Evolutionary conservation across 2,797 vertebrate genomes (phyloP).

Genomic region (Poecilia picta): DNA sequence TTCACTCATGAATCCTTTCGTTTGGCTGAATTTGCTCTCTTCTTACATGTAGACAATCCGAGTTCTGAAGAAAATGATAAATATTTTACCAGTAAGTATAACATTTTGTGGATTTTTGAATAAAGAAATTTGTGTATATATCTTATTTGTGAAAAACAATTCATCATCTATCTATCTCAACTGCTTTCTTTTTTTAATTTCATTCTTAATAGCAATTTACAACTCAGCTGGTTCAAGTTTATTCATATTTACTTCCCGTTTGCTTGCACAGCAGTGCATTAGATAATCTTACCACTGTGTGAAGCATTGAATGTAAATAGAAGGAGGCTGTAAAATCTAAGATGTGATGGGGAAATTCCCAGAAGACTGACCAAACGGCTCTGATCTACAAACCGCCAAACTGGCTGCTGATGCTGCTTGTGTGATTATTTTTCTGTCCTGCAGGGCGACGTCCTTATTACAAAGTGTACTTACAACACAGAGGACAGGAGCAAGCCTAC

Average conservation of each 20-base stretch:
- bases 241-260: not conserved
- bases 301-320: slow-evolving; percentile 39
- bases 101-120: slow-evolving; percentile 5
- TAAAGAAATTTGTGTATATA: not conserved
- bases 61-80: slow-evolving; percentile 85
- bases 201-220: slow-evolving; percentile 10
- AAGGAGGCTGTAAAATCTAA: slow-evolving; percentile 36
- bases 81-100: slow-evolving; percentile 87
- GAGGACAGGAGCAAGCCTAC: slow-evolving; percentile 83
- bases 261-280: slow-evolving; percentile 38
- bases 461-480: slow-evolving; percentile 91
- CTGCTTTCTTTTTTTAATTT: slow-evolving; percentile 17
- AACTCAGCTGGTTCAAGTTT: slow-evolving; percentile 16
- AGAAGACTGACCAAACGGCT: slow-evolving; percentile 31
- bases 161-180: not conserved
- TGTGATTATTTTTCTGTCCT: slow-evolving; percentile 14
- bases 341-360: slow-evolving; percentile 44
- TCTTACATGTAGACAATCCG: slow-evolving; percentile 86
- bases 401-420: slow-evolving; percentile 17
- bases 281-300: slow-evolving; percentile 20
- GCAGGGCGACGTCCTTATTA: slow-evolving; percentile 91
- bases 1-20: not conserved
- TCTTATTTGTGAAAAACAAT: no score
- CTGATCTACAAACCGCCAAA: slow-evolving; percentile 18
- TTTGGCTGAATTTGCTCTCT: slow-evolving; percentile 11